A percentile compares a stretch with the other conserved stretches of the same genome.
phyloP scores from a whole-genome alignment of 2,888 invertebrate genomes.

The Crematogaster levior region DNA sequence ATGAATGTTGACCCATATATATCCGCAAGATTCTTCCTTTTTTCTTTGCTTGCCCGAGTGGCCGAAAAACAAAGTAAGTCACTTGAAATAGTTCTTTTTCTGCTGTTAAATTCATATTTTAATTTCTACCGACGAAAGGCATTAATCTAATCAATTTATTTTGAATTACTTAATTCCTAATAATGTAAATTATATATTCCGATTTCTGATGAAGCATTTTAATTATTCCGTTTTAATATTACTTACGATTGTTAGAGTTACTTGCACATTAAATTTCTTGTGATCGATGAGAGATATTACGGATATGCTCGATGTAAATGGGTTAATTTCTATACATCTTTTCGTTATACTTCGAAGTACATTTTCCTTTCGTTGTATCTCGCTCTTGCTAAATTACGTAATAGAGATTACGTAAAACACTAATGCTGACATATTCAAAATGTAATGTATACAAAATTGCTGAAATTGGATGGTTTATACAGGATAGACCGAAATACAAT shows the following conservation, averaged over 20 bases:
- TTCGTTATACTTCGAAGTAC: slow-evolving; percentile 6
- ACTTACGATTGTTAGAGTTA: too few relatives aligned
- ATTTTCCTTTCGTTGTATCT: slow-evolving; percentile 12
- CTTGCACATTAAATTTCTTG: neutral
- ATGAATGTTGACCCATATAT: slow-evolving; percentile 33
- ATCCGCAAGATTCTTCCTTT: neutral
- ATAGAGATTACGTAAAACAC: neutral
- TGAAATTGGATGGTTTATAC: neutral
- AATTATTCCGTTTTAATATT: neutral
- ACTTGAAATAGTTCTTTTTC: neutral
- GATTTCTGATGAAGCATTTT: neutral
- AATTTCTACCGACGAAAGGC: neutral
- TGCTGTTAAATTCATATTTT: neutral
- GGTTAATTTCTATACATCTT: slow-evolving; percentile 26
- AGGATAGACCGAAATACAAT: neutral
- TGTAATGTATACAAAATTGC: neutral
- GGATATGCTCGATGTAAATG: neutral
- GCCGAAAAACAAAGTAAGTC: neutral
- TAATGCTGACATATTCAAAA: neutral
- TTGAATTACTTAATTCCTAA: neutral
- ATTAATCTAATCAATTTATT: too few relatives aligned
- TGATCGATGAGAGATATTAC: neutral
- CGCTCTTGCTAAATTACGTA: slow-evolving; percentile 3
- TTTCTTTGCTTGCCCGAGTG: neutral
- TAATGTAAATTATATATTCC: neutral